A percentile compares a stretch with the other conserved stretches of the same genome.
These are phyloP conservation scores for Polypedilum vanderplanki DNA, from an alignment of 1,140 invertebrate species.

Conservation along the genomic window DNA sequence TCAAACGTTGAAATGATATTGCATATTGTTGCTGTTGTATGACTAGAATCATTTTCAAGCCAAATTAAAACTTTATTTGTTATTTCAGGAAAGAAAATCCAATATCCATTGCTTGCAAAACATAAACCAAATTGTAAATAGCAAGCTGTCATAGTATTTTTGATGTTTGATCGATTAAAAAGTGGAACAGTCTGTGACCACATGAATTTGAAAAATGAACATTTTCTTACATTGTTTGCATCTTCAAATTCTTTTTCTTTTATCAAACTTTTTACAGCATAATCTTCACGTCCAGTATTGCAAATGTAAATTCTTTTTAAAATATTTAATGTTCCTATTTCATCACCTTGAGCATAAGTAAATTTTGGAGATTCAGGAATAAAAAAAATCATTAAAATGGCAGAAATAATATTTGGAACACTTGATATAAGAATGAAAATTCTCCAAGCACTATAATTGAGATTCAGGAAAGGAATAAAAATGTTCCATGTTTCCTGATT, in stretches of 20 bases:
- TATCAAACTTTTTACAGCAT: not conserved
- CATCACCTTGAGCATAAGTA: slow-evolving; percentile 1
- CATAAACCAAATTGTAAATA: slow-evolving; percentile 47
- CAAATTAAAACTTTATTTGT: too few species aligned
- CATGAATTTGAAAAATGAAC: slow-evolving; percentile 33
- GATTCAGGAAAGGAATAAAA: slow-evolving; percentile 35
- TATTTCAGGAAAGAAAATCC: too few species aligned
- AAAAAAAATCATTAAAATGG: not conserved
- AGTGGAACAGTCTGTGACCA: slow-evolving; percentile 32
- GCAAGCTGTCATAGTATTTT: slow-evolving; percentile 43
- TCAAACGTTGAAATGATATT: slow-evolving; percentile 31
- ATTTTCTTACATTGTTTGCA: not conserved
- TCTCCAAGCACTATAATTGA: slow-evolving; percentile 30
- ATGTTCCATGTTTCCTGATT: slow-evolving; percentile 31
- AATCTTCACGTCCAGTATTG: slow-evolving; percentile 46
- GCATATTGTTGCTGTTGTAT: slow-evolving; percentile 33
- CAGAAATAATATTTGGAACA: too few species aligned
- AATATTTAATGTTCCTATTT: not conserved
- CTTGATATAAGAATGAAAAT: not conserved
- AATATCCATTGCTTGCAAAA: slow-evolving; percentile 46
- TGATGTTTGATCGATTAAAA: slow-evolving; percentile 38
- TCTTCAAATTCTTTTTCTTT: not conserved
- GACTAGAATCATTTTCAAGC: slow-evolving; percentile 30
- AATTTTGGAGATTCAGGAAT: slow-evolving; percentile 30
- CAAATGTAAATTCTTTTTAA: slow-evolving; percentile 46